These are phyloP conservation scores for Pipistrellus pipistrellus DNA, from an alignment of 2,797 vertebrate genomes.

Conservation along the genomic window DNA sequence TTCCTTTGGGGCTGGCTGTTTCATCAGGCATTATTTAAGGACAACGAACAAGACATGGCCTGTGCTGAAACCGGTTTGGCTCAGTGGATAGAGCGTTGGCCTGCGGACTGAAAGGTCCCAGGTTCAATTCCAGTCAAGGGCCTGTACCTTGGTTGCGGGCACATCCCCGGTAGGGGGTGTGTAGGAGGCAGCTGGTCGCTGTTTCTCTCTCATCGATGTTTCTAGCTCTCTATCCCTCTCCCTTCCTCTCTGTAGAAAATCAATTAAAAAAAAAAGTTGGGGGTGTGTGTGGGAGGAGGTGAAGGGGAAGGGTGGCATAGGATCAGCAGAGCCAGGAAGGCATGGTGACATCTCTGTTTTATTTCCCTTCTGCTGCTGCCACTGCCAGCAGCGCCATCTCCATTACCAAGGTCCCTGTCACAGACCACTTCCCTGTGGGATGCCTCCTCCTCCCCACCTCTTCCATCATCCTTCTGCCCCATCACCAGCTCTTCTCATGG, in stretches of 20 bases:
- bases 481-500: background rate
- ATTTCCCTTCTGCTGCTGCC: background rate
- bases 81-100: too few species aligned
- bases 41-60: background rate
- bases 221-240: too few species aligned
- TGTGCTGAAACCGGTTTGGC: too few species aligned
- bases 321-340: background rate
- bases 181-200: too few species aligned
- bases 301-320: background rate
- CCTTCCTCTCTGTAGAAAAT: too few species aligned
- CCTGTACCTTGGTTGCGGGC: too few species aligned
- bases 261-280: too few species aligned
- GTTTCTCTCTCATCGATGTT: too few species aligned
- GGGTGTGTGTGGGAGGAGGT: too few species aligned
- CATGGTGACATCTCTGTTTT: background rate
- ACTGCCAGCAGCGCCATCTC: background rate
- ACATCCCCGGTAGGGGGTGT: too few species aligned
- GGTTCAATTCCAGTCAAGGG: too few species aligned
- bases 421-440: background rate
- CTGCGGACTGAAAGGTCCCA: too few species aligned
- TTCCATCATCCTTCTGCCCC: background rate
- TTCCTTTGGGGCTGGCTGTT: background rate
- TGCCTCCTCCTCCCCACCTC: background rate
- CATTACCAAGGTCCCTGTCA: background rate
- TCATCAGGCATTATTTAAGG: constrained; percentile 44